These are phyloP conservation scores for Drosophila affinis DNA, from an alignment of 2,888 invertebrate species.

Conservation along the genomic window DNA sequence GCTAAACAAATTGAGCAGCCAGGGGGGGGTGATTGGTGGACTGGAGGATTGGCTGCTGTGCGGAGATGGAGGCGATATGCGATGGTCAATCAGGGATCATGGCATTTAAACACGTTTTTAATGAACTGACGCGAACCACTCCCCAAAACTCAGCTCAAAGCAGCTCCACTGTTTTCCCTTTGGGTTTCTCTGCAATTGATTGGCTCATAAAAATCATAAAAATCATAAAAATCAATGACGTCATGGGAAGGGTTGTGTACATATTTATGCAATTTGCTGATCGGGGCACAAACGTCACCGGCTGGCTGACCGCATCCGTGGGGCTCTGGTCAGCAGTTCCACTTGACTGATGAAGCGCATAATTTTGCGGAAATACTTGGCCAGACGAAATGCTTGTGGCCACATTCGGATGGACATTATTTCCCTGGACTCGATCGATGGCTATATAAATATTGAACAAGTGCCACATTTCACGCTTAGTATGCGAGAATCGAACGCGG, in stretches of 20 bases:
- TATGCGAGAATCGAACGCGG: slow-evolving; percentile 49
- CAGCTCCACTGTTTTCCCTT: background rate
- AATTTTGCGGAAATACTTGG: slow-evolving; percentile 76
- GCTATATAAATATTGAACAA: slow-evolving; percentile 77
- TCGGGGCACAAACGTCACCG: slow-evolving; percentile 36
- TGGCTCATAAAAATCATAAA: slow-evolving; percentile 5
- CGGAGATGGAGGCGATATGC: slow-evolving; percentile 8
- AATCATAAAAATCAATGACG: slow-evolving; percentile 38
- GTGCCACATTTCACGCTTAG: slow-evolving; percentile 79
- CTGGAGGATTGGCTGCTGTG: no score
- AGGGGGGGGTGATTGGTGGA: background rate
- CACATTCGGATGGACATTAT: slow-evolving; percentile 25
- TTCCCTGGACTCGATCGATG: slow-evolving; percentile 44
- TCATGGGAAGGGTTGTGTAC: slow-evolving; percentile 50
- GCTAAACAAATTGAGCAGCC: slow-evolving; percentile 36
- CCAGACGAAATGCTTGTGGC: slow-evolving; percentile 35
- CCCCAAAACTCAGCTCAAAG: no score
- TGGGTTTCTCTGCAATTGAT: background rate
- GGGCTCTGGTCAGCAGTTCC: slow-evolving; percentile 49
- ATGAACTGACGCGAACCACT: no score
- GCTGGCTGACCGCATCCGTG: slow-evolving; percentile 40
- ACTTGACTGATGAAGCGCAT: slow-evolving; percentile 69
- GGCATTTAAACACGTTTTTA: slow-evolving; percentile 21
- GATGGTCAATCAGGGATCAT: slow-evolving; percentile 40
- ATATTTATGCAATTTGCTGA: slow-evolving; percentile 44